A percentile compares a stretch with the other conserved stretches of the same genome.
Evolutionary conservation across 2,113 vertebrate genomes (phyloP).

Genomic region (Nannospalax galili): DNA sequence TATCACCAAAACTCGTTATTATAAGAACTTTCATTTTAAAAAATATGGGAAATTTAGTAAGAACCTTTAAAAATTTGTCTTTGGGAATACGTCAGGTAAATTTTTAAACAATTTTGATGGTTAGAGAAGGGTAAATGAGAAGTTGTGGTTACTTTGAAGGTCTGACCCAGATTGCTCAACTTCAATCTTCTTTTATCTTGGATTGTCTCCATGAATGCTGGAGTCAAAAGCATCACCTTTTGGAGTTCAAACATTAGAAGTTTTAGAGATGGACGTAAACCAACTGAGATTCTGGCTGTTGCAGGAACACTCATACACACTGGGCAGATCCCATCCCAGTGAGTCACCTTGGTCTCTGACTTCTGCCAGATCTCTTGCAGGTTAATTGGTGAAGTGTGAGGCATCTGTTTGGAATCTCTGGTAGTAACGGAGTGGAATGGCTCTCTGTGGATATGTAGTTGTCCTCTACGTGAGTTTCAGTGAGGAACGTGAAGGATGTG

Average conservation of each 20-base stretch:
- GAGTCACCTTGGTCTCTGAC: background rate
- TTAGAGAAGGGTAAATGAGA: background rate
- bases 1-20: no score
- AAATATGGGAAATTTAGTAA: no score
- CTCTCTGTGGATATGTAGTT: background rate
- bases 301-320: background rate
- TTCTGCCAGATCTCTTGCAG: background rate
- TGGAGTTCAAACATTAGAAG: background rate
- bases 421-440: background rate
- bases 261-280: background rate
- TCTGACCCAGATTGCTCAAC: background rate
- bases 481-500: background rate
- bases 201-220: background rate
- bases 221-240: background rate
- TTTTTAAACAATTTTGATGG: conserved; percentile 9
- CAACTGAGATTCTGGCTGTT: background rate
- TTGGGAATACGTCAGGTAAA: background rate
- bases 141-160: background rate
- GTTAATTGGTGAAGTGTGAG: background rate
- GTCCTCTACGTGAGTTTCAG: background rate
- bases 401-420: background rate
- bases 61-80: background rate
- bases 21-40: no score
- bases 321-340: background rate
- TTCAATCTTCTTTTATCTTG: background rate